These are phyloP conservation scores for Germaria angustata DNA, from an alignment of 2,888 invertebrate genomes.

Conservation along the genomic window DNA sequence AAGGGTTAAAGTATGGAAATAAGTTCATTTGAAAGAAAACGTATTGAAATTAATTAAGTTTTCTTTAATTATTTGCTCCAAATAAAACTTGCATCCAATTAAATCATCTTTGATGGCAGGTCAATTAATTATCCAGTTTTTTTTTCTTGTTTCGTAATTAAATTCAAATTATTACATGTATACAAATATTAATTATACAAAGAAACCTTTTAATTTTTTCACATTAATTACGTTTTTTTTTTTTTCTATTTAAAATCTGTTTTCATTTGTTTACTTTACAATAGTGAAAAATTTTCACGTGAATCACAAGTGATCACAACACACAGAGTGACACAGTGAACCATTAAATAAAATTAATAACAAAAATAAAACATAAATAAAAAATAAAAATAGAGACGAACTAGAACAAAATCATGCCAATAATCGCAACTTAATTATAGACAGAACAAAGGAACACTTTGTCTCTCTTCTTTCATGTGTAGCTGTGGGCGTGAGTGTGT, in stretches of 20 bases:
- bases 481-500: not conserved
- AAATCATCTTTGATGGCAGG: slow-evolving; percentile 23
- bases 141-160: slow-evolving; percentile 1
- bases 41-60: not conserved
- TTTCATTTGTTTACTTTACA: not conserved
- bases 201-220: not conserved
- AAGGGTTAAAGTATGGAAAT: not conserved
- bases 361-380: not conserved
- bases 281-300: slow-evolving; percentile 45
- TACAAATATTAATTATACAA: no score
- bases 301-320: slow-evolving; percentile 52
- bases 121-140: not conserved
- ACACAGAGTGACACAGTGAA: slow-evolving; percentile 47
- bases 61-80: not conserved
- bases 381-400: slow-evolving; percentile 28
- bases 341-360: slow-evolving; percentile 15
- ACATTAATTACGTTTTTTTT: not conserved
- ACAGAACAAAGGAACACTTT: slow-evolving; percentile 49
- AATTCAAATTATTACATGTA: not conserved
- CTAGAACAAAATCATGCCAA: slow-evolving; percentile 58
- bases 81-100: not conserved
- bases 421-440: slow-evolving; percentile 51
- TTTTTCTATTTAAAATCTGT: not conserved
- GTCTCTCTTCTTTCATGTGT: not conserved
- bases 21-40: not conserved